These are phyloP conservation scores for Lepus europaeus DNA, from an alignment of 2,113 vertebrate species.

Conservation along the genomic window DNA sequence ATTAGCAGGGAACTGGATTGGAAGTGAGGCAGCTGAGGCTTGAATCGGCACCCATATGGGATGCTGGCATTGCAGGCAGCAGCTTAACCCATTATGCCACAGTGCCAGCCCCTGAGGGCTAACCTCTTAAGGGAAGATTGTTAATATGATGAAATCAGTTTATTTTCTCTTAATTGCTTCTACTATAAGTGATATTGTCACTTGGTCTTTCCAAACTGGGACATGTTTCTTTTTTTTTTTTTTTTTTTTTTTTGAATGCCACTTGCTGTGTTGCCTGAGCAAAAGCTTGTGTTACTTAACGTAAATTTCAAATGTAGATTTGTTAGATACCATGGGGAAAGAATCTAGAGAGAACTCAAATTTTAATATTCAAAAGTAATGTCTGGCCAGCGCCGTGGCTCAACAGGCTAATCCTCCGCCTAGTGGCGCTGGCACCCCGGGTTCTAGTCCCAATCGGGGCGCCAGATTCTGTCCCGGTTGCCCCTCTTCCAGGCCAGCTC, in stretches of 20 bases:
- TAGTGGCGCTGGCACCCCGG: too few relatives aligned
- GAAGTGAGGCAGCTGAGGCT: too few relatives aligned
- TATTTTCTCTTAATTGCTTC: constrained; percentile 46
- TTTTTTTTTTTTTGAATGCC: neutral
- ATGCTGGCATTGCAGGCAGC: too few relatives aligned
- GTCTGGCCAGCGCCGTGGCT: neutral
- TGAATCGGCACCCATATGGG: too few relatives aligned
- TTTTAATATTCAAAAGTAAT: constrained; percentile 51
- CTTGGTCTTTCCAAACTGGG: constrained; percentile 39
- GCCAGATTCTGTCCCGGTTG: too few relatives aligned
- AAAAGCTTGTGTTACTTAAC: constrained; percentile 68
- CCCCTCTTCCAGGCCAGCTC: too few relatives aligned
- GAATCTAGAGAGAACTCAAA: neutral
- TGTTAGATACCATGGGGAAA: constrained; percentile 46
- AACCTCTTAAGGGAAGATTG: constrained; percentile 38
- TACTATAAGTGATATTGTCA: constrained; percentile 35
- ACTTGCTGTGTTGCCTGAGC: constrained; percentile 36
- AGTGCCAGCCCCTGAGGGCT: neutral
- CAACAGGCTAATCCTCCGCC: too few relatives aligned
- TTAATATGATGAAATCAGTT: constrained; percentile 31
- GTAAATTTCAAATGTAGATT: constrained; percentile 54
- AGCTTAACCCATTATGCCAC: too few relatives aligned
- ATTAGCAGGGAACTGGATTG: too few relatives aligned
- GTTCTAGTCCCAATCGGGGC: too few relatives aligned
- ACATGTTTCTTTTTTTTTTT: neutral